These are phyloP conservation scores for Dromiciops gliroides DNA, from an alignment of 2,113 vertebrate species.

Conservation along the genomic window DNA sequence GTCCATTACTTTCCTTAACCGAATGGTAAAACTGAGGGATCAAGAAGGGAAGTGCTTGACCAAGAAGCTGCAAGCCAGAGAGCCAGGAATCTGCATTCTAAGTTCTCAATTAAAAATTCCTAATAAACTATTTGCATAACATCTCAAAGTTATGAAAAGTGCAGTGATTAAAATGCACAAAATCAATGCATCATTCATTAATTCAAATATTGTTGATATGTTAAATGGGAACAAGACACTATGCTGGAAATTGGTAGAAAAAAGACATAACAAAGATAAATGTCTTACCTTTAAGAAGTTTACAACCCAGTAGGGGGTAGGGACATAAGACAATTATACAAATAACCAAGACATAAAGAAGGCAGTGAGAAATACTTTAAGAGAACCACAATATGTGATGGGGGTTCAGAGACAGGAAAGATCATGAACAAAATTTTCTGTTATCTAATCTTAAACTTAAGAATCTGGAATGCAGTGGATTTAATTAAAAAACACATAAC, in stretches of 20 bases:
- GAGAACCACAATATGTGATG: not conserved
- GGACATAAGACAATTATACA: not conserved
- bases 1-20: not conserved
- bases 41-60: not conserved
- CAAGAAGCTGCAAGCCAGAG: no score
- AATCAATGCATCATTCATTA: not conserved
- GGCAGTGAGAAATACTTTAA: not conserved
- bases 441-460: conserved; percentile 56
- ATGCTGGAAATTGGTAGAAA: not conserved
- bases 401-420: not conserved
- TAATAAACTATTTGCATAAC: not conserved
- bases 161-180: not conserved
- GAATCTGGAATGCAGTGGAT: conserved; percentile 56
- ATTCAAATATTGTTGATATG: no score
- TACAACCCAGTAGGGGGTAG: not conserved
- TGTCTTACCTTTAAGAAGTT: not conserved
- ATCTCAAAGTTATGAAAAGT: not conserved
- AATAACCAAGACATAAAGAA: not conserved
- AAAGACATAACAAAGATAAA: not conserved
- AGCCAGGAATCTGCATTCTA: not conserved
- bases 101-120: not conserved
- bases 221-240: not conserved
- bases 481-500: conserved; percentile 57
- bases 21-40: not conserved
- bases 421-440: conserved; percentile 37